A percentile compares a stretch with the other conserved stretches of the same genome.
These are phyloP conservation scores for Antitype chi DNA, from an alignment of 2,888 invertebrate species.

Conservation along the genomic window DNA sequence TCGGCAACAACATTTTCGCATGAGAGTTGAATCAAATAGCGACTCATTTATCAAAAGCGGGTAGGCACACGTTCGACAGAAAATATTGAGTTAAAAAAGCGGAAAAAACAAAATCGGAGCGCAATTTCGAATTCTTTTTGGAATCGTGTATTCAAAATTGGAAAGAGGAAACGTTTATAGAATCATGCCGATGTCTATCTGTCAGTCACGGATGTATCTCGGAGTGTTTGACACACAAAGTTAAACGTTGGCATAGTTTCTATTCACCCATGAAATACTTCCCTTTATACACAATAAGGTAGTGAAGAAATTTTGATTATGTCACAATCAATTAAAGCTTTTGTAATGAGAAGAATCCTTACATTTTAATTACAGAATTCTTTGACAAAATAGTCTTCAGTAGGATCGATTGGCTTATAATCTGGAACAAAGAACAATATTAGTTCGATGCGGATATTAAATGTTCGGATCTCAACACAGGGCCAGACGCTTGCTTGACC, in stretches of 20 bases:
- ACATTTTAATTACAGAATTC: conserved; percentile 20
- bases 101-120: conserved; percentile 42
- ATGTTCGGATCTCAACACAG: conserved; percentile 6
- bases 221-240: conserved; percentile 40
- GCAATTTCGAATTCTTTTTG: conserved; percentile 52
- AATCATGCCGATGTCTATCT: conserved; percentile 48
- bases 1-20: conserved; percentile 13
- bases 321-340: conserved; percentile 11
- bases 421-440: conserved; percentile 15
- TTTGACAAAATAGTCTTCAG: not conserved
- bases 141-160: conserved; percentile 27
- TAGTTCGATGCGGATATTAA: conserved; percentile 14
- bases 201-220: conserved; percentile 41
- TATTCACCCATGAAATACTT: conserved; percentile 11
- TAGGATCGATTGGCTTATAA: conserved; percentile 6
- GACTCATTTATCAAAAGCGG: conserved; percentile 53
- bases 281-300: conserved; percentile 1
- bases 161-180: conserved; percentile 37
- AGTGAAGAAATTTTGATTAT: not conserved
- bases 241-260: conserved; percentile 33
- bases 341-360: conserved; percentile 14
- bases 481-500: not conserved
- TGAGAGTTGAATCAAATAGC: conserved; percentile 33
- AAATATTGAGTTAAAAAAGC: conserved; percentile 51
- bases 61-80: conserved; percentile 28